Base-by-base conservation (phyloP, 2,888 invertebrate species). In the Sphaerophoria taeniata region DNA sequence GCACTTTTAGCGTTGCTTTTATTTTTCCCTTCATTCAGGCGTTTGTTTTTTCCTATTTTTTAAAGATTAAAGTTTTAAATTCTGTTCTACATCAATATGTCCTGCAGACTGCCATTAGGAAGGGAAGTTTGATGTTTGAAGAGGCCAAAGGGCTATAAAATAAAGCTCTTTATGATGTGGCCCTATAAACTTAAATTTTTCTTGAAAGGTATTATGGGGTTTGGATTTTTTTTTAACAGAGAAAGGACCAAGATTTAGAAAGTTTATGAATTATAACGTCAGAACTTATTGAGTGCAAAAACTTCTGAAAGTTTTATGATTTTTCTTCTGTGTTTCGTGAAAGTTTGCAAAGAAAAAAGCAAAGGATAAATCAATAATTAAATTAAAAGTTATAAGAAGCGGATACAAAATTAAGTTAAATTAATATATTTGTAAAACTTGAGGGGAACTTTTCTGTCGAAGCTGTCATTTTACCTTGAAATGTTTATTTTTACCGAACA, bases 181-280 rank as follows among this genome's bases (percentile, higher is more conserved):
- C 80, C 80, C 67, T 76, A 75, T 80, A 84, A 71, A 80, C 80
- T 84, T 84, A 80, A 80, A 84, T 43, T 24, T 43, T 84, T 72
- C 80, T 72, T 80, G 72, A 75, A 67, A 69, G 69, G 61, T 75
- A 80, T 80, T 75, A 77, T 76, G 80, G 71, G 60, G 61, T 61
- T 83, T 74, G 58, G 47, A 73, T 43, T 70, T 65, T 36, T n/a
- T 6, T 67, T n/a, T 53, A n/a, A 9, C 7, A 31, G 63, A 12
- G 47, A 63, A 31, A 39, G 24, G 63, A 12, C 43, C 31, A 12
- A 39, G 56, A 70, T 34, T 45, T 49, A 14, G 53, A 55, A 24
- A 43, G 14, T 63, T 36, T 1, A 14, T 12, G 31, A 39, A 58
- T 60, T 49, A 45, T 36, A 36, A 65, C 34, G 34, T 65, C 34